Conservation (phyloP, 2,113 vertebrate genomes). For the Pelvicachromis taeniatus region DNA sequence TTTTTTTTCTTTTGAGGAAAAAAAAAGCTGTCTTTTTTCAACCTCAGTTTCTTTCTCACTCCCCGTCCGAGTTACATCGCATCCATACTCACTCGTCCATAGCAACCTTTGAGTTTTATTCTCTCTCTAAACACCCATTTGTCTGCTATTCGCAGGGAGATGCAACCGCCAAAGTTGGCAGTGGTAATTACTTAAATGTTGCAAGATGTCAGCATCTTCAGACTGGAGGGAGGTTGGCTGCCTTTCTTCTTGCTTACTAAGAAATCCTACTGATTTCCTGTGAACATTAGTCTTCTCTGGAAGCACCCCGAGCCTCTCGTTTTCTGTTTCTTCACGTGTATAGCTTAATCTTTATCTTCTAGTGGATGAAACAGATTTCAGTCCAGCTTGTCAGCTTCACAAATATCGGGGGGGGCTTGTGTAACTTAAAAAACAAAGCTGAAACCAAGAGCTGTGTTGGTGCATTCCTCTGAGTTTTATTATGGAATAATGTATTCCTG, state of each 20-base stretch:
- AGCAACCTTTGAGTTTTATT: neutral
- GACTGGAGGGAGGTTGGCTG: neutral
- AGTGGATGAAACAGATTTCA: neutral
- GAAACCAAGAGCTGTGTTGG: neutral
- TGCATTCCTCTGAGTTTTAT: neutral
- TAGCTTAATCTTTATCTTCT: neutral
- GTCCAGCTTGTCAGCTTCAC: neutral
- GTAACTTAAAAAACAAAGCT: neutral
- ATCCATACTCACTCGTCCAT: neutral
- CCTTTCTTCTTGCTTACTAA: neutral
- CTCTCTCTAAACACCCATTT: neutral
- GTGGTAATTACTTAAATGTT: neutral
- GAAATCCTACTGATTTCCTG: constrained; percentile 14
- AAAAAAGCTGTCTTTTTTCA: neutral
- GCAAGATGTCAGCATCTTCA: neutral
- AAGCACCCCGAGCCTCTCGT: constrained; percentile 1
- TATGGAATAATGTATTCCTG: neutral
- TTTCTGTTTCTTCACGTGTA: neutral
- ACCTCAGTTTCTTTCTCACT: neutral
- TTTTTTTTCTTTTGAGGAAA: neutral
- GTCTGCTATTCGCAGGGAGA: neutral
- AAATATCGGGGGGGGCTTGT: neutral
- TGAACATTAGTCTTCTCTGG: neutral
- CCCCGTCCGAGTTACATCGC: neutral
- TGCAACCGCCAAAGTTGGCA: neutral